Evolutionary conservation across 35 echinoderm and acorn worm genomes (phyloP).

Genomic region (Apostichopus californicus): DNA sequence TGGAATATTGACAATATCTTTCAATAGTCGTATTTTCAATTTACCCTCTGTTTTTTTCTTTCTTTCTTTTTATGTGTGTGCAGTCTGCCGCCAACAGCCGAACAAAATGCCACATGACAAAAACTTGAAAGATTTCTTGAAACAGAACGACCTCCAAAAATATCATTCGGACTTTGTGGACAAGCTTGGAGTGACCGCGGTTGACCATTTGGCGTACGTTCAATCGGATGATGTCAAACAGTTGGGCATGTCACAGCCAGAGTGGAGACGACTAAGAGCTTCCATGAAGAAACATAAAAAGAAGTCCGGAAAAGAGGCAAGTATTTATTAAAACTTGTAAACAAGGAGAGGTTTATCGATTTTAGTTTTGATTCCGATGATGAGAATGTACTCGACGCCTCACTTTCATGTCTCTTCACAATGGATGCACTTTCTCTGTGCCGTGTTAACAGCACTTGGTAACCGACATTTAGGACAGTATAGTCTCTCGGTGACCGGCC

Average conservation of each 20-base stretch:
- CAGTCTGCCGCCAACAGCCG: not conserved
- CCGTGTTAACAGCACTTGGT: too few relatives aligned
- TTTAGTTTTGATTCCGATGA: too few relatives aligned
- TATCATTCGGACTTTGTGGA: slow-evolving; percentile 86
- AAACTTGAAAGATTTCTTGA: slow-evolving; percentile 72
- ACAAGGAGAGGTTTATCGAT: too few relatives aligned
- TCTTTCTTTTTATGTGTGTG: not conserved
- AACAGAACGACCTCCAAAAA: slow-evolving; percentile 68
- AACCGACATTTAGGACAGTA: too few relatives aligned
- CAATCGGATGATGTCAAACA: slow-evolving; percentile 75
- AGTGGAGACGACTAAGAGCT: slow-evolving; percentile 75
- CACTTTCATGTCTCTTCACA: too few relatives aligned
- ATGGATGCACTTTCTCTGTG: too few relatives aligned
- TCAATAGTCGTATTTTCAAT: too few relatives aligned
- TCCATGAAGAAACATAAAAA: slow-evolving; percentile 93
- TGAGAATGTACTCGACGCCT: too few relatives aligned
- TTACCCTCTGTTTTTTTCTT: too few relatives aligned
- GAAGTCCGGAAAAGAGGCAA: not conserved
- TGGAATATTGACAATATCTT: too few relatives aligned
- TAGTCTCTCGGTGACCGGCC: too few relatives aligned
- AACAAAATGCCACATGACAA: slow-evolving; percentile 80
- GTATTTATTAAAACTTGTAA: not conserved
- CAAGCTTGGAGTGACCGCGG: slow-evolving; percentile 87
- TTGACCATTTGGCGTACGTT: slow-evolving; percentile 79
- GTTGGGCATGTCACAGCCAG: slow-evolving; percentile 78